Base-by-base conservation (phyloP, 1,140 invertebrate species). In the Eurytemora carolleeae region DNA sequence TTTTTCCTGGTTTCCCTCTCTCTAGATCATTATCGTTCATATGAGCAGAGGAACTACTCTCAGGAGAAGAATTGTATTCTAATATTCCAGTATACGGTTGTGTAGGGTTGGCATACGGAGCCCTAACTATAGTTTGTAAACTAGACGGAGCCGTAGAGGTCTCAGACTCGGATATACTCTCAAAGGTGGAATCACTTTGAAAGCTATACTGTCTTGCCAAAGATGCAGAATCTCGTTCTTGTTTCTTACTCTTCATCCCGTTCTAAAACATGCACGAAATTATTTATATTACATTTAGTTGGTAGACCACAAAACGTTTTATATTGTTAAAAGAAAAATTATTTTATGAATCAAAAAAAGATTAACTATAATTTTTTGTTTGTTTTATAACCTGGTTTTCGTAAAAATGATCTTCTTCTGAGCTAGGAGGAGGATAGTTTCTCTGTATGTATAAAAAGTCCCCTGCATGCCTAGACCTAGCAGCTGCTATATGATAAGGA, bases 401-500 rank as follows among this genome's bases (percentile, higher is more conserved):
- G n/a, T n/a, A n/a, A n/a, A n/a, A n/a, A n/a, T n/a, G n/a, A n/a
- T n/a, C n/a, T n/a, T n/a, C n/a, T n/a, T n/a, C n/a, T n/a, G n/a
- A n/a, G n/a, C n/a, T n/a, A n/a, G n/a, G n/a, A n/a, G n/a, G n/a
- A n/a, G n/a, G n/a, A n/a, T n/a, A n/a, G n/a, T n/a, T n/a, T n/a
- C n/a, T n/a, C n/a, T n/a, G n/a, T n/a, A n/a, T n/a, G n/a, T n/a
- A 19, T 21, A 54, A 18, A 63, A 77, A 74, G 65, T 76, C 67
- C 66, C 75, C 65, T 55, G 79, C 79, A 64, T 81, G 79, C 70
- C 80, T 81, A 1, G 80, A 82, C 67, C 80, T 80, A 2, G 76
- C 78, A 2, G 80, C 79, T 12, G 81, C 81, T 64, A 82, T 80
- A 64, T 82, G 79, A 72, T 82, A 82, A 1, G 81, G 80, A 1